phyloP scores from a whole-genome alignment of 2,888 invertebrate species.

The Hirtodrosophila trivittata region DNA sequence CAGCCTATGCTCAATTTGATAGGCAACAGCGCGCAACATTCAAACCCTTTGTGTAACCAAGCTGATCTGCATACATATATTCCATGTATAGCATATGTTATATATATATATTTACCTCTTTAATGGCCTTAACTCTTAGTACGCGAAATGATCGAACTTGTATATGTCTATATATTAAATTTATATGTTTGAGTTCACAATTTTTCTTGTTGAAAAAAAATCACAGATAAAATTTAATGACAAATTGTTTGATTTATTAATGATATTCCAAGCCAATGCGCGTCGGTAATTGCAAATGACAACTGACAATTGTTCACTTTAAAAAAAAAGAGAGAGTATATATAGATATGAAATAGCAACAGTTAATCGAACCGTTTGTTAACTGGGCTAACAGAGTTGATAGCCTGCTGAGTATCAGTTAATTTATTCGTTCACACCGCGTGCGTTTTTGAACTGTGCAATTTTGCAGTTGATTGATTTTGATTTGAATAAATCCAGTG shows the following conservation, averaged over 20 bases:
- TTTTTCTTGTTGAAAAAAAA: conserved; percentile 72
- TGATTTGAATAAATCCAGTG: conserved; percentile 39
- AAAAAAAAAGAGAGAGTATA: not conserved
- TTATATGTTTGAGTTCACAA: conserved; percentile 9
- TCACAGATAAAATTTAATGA: conserved; percentile 75
- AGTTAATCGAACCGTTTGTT: conserved; percentile 52
- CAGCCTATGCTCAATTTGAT: conserved; percentile 67
- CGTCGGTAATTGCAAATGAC: conserved; percentile 70
- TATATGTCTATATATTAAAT: conserved; percentile 3
- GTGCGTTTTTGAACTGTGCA: conserved; percentile 48
- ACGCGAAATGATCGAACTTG: not conserved
- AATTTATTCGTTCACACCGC: conserved; percentile 66
- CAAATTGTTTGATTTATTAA: conserved; percentile 44
- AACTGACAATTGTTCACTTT: conserved; percentile 43
- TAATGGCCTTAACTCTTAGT: too few relatives aligned
- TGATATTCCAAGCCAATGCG: not conserved
- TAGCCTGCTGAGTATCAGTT: conserved; percentile 60
- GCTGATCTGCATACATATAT: not conserved
- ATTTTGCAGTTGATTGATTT: conserved; percentile 71
- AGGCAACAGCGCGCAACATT: conserved; percentile 62
- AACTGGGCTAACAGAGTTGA: conserved; percentile 34
- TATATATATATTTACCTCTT: not conserved
- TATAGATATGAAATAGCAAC: conserved; percentile 29
- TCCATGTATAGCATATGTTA: not conserved
- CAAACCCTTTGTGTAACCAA: conserved; percentile 60